Evolutionary conservation across 2,797 vertebrate species (phyloP), one percentile per base, ranked within the genome.

Genomic region (Xenops minutus): DNA sequence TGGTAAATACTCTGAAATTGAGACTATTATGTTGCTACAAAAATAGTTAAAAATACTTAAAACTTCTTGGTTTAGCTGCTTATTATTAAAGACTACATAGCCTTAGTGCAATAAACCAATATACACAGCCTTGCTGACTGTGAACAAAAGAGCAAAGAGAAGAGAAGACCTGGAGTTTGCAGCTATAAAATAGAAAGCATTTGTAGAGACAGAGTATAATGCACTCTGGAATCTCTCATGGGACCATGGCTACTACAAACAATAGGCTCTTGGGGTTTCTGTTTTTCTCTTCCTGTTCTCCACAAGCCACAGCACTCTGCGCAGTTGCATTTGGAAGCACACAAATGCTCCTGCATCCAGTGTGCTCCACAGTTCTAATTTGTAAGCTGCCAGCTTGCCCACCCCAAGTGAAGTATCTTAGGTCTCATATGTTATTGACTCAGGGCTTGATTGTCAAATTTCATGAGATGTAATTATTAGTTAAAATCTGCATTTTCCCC

Each of bases 201-300:
- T n/a, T 36, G n/a, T 41, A 74, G 36, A 58, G 24, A 37, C 10
- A 17, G 8, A 41, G 23, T 4, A 29, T 11, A 78, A 69, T 2
- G 2, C 27, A 15, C 30, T 26, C 58, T 8, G 16, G 39, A 80
- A 88, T 74, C 24, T 61, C 41, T 68, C 26, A 21, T 87, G 39
- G 34, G 46, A 64, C 14, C 14, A 24, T 1, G 0, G 0, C 16
- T 29, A 75, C 20, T 30, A 48, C 0, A 2, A 48, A 15, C 7
- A 52, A 41, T 14, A 41, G 26, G 44, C 26, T 29, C 39, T 21
- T n/a, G 34, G 36, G 21, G 13, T 1, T 82, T 20, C 58, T n/a
- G 18, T 8, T 56, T 62, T 49, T 66, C 43, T 44, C 26, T 36
- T 44, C 20, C 19, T 16, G 30, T 21, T 44, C 49, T 64, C 32